These are phyloP conservation scores for Scrobipalpa costella DNA, from an alignment of 2,888 invertebrate species.

Conservation along the genomic window DNA sequence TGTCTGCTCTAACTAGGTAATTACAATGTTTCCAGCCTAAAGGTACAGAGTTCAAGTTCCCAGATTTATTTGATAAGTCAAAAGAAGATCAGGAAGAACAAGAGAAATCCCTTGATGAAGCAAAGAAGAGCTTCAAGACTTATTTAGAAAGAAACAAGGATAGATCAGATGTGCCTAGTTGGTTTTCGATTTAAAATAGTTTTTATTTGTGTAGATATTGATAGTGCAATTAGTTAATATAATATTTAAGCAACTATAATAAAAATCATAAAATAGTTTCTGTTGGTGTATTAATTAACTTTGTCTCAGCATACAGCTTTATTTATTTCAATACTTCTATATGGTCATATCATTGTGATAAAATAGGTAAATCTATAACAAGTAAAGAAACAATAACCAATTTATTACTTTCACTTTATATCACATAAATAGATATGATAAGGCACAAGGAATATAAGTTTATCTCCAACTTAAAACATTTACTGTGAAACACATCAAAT, in stretches of 20 bases:
- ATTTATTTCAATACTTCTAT: too few species aligned
- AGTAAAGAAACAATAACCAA: too few species aligned
- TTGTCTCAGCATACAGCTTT: too few species aligned
- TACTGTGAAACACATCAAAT: constrained; percentile 5
- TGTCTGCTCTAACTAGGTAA: background rate
- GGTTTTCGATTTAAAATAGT: constrained; percentile 85
- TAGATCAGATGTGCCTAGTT: constrained; percentile 87
- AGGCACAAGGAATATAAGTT: background rate
- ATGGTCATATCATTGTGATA: too few species aligned
- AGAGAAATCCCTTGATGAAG: constrained; percentile 81
- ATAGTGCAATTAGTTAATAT: constrained; percentile 11
- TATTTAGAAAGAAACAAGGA: constrained; percentile 84
- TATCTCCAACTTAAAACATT: background rate
- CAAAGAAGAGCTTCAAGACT: constrained; percentile 81
- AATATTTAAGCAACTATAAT: background rate
- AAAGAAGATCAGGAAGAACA: constrained; percentile 81
- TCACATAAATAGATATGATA: background rate
- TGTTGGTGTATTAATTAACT: too few species aligned
- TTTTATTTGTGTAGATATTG: constrained; percentile 17
- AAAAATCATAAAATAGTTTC: background rate
- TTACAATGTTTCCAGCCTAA: constrained; percentile 82
- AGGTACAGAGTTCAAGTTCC: constrained; percentile 87
- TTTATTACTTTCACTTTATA: constrained; percentile 9
- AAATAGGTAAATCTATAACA: too few species aligned
- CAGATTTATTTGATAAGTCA: constrained; percentile 83